Conservation (phyloP, 1,140 invertebrate species). For the Epicauta chinensis region DNA sequence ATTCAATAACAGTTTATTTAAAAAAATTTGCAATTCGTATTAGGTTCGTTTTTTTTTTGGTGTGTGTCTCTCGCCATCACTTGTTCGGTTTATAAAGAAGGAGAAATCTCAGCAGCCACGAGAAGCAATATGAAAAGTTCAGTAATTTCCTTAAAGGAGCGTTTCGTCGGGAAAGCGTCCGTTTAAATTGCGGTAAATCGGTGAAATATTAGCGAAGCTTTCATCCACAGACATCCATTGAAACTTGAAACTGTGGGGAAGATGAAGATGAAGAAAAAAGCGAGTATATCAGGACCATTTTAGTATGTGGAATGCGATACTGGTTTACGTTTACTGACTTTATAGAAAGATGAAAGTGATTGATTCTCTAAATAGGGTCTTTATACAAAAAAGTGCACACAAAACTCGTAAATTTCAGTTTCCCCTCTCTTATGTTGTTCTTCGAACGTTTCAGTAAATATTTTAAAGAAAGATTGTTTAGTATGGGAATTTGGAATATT, state of each 20-base stretch:
- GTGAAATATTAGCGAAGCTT: slow-evolving; percentile 23
- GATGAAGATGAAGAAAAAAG: slow-evolving; percentile 4
- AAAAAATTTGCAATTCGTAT: too few species aligned
- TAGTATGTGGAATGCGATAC: slow-evolving; percentile 14
- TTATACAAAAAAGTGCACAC: neutral
- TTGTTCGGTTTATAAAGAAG: too few species aligned
- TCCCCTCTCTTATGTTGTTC: too few species aligned
- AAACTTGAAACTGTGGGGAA: slow-evolving; percentile 23
- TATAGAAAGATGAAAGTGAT: slow-evolving; percentile 21
- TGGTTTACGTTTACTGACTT: slow-evolving; percentile 18
- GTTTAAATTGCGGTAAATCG: slow-evolving; percentile 21
- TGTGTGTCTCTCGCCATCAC: too few species aligned
- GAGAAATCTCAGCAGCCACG: too few species aligned
- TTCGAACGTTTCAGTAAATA: too few species aligned
- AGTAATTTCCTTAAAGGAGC: slow-evolving; percentile 7
- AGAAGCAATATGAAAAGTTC: slow-evolving; percentile 4
- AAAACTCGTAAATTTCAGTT: too few species aligned
- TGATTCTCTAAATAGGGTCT: slow-evolving; percentile 16
- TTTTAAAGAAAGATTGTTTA: too few species aligned
- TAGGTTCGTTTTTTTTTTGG: too few species aligned
- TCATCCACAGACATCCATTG: slow-evolving; percentile 24
- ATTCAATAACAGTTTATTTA: too few species aligned
- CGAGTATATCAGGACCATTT: slow-evolving; percentile 3
- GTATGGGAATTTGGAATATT: too few species aligned
- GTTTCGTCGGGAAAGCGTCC: slow-evolving; percentile 6